phyloP scores from a whole-genome alignment of 2,113 vertebrate species.

The Mustela nigripes region DNA sequence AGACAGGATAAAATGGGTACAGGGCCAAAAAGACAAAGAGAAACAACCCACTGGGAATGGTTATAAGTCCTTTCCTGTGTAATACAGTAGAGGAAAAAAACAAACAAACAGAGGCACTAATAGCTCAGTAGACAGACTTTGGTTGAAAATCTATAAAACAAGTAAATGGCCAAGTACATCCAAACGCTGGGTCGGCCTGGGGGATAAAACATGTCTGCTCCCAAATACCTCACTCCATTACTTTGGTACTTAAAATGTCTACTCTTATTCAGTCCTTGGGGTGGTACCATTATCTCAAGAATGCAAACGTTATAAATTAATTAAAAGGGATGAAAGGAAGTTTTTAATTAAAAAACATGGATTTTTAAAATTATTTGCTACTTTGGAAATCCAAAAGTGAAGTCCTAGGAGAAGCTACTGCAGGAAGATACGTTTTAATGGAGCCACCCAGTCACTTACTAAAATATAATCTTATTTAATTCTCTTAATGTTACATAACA shows the following conservation, averaged over 20 bases:
- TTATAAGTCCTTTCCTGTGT: constrained; percentile 37
- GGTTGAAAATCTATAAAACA: constrained; percentile 62
- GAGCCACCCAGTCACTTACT: background rate
- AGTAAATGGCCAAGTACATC: background rate
- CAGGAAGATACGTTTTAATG: background rate
- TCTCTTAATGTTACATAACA: background rate
- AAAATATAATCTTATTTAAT: background rate
- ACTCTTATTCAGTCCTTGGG: background rate
- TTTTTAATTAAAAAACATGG: background rate
- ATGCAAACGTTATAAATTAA: background rate
- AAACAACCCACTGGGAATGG: constrained; percentile 40
- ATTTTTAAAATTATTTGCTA: constrained; percentile 42
- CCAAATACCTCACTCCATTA: background rate
- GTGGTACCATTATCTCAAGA: background rate
- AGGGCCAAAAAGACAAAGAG: constrained; percentile 56
- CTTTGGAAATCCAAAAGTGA: background rate
- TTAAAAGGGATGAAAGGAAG: background rate
- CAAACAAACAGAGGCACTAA: constrained; percentile 6
- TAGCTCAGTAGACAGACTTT: constrained; percentile 50
- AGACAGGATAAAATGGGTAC: background rate
- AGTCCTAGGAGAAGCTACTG: background rate
- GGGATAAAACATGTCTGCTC: background rate
- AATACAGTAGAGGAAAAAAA: background rate
- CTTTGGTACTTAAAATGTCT: constrained; percentile 49
- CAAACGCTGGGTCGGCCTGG: background rate